Conservation (phyloP, 2,797 vertebrate species). For the Falco peregrinus region DNA sequence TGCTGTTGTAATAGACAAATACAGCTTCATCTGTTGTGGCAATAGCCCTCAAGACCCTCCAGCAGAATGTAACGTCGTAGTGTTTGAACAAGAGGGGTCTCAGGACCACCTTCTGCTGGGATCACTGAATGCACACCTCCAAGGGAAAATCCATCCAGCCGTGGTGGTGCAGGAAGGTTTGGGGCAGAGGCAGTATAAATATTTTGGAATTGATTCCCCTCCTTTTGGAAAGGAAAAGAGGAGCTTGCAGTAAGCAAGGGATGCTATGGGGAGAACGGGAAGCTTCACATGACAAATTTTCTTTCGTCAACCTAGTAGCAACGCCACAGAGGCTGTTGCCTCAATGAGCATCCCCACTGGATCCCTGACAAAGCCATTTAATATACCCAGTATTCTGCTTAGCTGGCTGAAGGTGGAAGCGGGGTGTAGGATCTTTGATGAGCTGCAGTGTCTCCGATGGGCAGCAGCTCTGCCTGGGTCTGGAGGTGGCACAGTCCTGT, state of each 20-base stretch:
- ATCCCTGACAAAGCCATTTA: conserved; percentile 1
- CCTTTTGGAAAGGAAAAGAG: background rate
- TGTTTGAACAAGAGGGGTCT: background rate
- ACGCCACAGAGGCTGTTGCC: background rate
- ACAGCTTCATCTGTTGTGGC: background rate
- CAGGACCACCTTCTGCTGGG: background rate
- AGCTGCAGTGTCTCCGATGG: background rate
- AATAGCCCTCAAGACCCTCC: background rate
- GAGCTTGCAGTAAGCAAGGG: background rate
- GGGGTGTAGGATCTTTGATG: background rate
- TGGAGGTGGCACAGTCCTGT: background rate
- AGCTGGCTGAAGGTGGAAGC: background rate
- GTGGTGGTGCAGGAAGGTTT: background rate
- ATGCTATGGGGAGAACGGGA: rapidly evolving
- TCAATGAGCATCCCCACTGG: background rate
- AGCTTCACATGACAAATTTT: background rate
- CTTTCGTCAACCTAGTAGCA: background rate
- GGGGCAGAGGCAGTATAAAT: background rate
- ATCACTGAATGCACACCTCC: background rate
- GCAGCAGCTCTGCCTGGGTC: background rate
- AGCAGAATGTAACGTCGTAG: background rate
- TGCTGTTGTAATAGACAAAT: background rate
- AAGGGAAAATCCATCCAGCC: background rate
- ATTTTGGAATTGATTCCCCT: background rate
- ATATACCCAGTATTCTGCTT: background rate